Percentiles rank a stretch among this genome's conserved stretches.
Evolutionary conservation across 2,888 invertebrate species (phyloP).

Genomic region (Linhomoeus sp.): DNA sequence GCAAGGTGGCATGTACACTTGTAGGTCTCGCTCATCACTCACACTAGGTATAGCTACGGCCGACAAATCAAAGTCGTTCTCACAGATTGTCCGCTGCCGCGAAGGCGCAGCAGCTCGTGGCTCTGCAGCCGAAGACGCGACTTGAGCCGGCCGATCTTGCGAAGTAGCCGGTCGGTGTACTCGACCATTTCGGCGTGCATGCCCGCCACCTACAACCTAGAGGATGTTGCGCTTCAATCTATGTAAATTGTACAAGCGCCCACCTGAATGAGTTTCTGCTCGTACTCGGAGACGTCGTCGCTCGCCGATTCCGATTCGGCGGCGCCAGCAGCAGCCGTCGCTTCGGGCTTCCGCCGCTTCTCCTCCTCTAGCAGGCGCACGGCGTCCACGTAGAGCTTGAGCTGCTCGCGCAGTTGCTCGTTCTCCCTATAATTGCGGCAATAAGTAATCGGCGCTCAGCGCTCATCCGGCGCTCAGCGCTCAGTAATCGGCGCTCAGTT

Average conservation of each 20-base stretch:
- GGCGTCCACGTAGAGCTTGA: constrained; percentile 67
- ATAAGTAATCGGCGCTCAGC: too few relatives aligned
- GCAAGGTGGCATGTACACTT: too few relatives aligned
- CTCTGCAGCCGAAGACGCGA: constrained; percentile 39
- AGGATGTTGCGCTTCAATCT: too few relatives aligned
- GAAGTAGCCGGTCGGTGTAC: constrained; percentile 61
- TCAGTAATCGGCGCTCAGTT: too few relatives aligned
- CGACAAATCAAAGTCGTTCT: too few relatives aligned
- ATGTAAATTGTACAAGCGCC: too few relatives aligned
- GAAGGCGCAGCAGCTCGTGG: too few relatives aligned
- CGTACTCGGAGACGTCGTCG: constrained; percentile 56
- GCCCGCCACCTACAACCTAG: constrained; percentile 50
- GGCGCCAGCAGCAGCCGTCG: constrained; percentile 16
- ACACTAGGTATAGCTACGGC: too few relatives aligned
- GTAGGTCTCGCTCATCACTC: too few relatives aligned
- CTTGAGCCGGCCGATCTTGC: constrained; percentile 45
- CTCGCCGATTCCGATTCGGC: constrained; percentile 6
- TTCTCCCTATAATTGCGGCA: constrained; percentile 67
- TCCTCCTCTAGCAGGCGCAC: constrained; percentile 51
- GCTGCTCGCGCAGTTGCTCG: constrained; percentile 56
- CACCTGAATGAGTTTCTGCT: constrained; percentile 55
- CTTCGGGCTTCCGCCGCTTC: too few relatives aligned
- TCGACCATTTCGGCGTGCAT: constrained; percentile 87
- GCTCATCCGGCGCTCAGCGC: too few relatives aligned
- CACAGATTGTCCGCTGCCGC: too few relatives aligned